Base-by-base conservation (phyloP, 2,888 invertebrate species). In the Limnephilus marmoratus region DNA sequence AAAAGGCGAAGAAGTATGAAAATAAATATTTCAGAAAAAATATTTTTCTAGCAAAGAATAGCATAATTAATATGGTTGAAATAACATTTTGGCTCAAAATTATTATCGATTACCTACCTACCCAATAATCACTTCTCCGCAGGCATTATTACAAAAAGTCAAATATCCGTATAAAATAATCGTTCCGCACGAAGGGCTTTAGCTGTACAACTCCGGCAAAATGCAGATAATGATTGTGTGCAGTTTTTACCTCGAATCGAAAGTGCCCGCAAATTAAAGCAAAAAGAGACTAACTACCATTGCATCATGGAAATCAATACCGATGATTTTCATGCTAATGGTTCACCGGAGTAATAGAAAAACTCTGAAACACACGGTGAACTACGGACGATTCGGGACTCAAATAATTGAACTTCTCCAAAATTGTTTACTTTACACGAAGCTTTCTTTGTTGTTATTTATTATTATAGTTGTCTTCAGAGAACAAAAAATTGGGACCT, bases 211-310 rank as follows among this genome's bases (percentile, higher is more conserved):
- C 41, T 31, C 90, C 31, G 90, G 81, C 41, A 31, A 81, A 81
- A 24, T 90, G 90, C 90, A 90, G 45, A 45, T 24, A 29, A 37
- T 45, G 11, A 81, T 85, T 85, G 85, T 81, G 81, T 90, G 90
- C 90, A 90, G 24, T 90, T 90, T 90, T 90, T 90, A n/a, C 81
- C 45, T 13, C 45, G 31, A 82, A 82, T n/a, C 82, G 90, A 82
- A 90, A 90, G 82, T 81, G 81, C 18, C 29, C 13, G 82, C 82
- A 81, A 81, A 45, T 88, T 29, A 24, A 34, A 24, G 31, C 34
- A 34, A 88, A 88, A 87, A 88, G 80, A 88, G 15, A n/a, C 41
- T 41, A 68, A n/a, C 41, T 41, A 68, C 53, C 31, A 34, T 88
- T 68, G n/a, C 37, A 80, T 80, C 68, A 88, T 80, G 7, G 53